Percentiles rank a stretch among this genome's conserved stretches.
Evolutionary conservation across 1,140 invertebrate genomes (phyloP).

Genomic region (Drosophila rhopaloa): DNA sequence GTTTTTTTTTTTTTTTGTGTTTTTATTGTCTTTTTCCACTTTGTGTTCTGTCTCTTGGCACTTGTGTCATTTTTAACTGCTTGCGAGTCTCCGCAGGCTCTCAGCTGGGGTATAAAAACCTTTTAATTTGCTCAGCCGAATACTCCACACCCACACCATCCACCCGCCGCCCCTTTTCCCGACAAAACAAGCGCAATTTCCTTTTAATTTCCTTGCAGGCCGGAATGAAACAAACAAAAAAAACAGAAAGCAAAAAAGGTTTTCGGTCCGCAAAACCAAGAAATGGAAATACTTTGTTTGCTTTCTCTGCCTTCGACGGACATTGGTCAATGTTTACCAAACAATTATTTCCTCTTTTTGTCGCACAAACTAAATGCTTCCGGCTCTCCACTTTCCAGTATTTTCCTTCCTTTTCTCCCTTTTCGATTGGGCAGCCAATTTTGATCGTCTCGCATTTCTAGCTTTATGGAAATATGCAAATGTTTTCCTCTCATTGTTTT

Average conservation of each 20-base stretch:
- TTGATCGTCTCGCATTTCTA: constrained; percentile 21
- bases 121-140: constrained; percentile 54
- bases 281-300: constrained; percentile 59
- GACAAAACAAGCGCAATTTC: constrained; percentile 74
- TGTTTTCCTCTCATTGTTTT: constrained; percentile 35
- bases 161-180: background rate
- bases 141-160: constrained; percentile 11
- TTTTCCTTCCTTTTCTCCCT: constrained; percentile 8
- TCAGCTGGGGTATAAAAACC: constrained; percentile 58
- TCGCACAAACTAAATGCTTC: constrained; percentile 72
- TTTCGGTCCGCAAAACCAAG: constrained; percentile 30
- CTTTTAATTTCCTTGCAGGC: constrained; percentile 72
- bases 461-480: constrained; percentile 41
- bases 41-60: constrained; percentile 38
- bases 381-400: constrained; percentile 29
- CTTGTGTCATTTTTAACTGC: constrained; percentile 76
- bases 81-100: constrained; percentile 55
- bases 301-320: constrained; percentile 44
- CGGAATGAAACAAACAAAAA: constrained; percentile 28
- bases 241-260: constrained; percentile 29
- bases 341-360: constrained; percentile 74
- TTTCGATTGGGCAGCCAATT: constrained; percentile 31
- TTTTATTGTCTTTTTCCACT: constrained; percentile 2
- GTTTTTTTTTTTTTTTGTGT: constrained; percentile 12
- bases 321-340: constrained; percentile 77